These are phyloP conservation scores for Papilio polyxenes DNA, from an alignment of 1,140 invertebrate species.

Conservation along the genomic window DNA sequence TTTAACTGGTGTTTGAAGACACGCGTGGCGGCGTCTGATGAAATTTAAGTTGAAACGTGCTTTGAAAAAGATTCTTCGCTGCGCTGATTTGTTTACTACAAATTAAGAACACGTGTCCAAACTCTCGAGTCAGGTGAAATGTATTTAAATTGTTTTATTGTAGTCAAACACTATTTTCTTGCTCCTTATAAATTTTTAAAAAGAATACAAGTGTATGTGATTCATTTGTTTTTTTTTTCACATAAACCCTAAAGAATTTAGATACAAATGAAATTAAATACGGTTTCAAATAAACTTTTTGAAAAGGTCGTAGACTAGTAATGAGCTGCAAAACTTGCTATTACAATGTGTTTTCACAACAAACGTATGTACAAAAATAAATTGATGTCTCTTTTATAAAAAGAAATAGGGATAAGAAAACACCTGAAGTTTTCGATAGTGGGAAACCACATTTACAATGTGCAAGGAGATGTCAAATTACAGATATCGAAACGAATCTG, in stretches of 20 bases:
- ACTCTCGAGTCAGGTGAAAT: background rate
- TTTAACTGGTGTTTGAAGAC: background rate
- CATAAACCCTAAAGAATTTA: background rate
- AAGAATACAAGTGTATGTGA: background rate
- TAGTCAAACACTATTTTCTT: background rate
- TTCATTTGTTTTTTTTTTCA: background rate
- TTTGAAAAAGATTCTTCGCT: background rate
- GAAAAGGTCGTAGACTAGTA: too few relatives aligned
- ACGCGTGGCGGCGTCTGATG: background rate
- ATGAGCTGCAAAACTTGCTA: too few relatives aligned
- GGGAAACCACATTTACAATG: too few relatives aligned
- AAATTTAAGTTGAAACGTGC: constrained; percentile 2
- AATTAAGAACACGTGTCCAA: constrained; percentile 2
- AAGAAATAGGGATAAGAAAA: too few relatives aligned
- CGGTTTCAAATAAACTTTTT: too few relatives aligned
- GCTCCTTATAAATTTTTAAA: background rate
- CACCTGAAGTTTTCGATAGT: too few relatives aligned
- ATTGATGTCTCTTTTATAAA: too few relatives aligned
- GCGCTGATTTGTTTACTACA: constrained; percentile 18
- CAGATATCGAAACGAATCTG: too few relatives aligned
- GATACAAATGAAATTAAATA: background rate
- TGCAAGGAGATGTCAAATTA: too few relatives aligned
- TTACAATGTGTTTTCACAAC: background rate
- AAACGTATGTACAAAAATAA: too few relatives aligned
- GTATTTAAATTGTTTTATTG: background rate